These are phyloP conservation scores for Drosophila azteca DNA, from an alignment of 1,140 invertebrate species.

Conservation along the genomic window DNA sequence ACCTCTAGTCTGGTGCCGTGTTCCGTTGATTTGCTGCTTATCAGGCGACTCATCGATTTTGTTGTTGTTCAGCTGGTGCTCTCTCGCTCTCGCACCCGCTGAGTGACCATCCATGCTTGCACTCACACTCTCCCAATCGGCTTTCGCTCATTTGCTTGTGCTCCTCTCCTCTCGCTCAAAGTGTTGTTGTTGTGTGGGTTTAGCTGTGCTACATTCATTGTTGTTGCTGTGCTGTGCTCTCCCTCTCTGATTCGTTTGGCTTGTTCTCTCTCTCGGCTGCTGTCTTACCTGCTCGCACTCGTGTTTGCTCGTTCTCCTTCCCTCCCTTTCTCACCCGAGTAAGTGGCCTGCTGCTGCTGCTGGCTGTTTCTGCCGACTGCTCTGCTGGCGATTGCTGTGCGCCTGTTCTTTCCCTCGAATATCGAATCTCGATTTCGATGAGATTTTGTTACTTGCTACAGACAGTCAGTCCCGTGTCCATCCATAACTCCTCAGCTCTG, in stretches of 20 bases:
- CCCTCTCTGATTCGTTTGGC: conserved; percentile 4
- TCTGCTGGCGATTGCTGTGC: conserved; percentile 67
- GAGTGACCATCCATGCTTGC: conserved; percentile 6
- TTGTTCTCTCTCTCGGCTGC: not conserved
- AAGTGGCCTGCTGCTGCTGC: not conserved
- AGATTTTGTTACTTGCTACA: conserved; percentile 71
- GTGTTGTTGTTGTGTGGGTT: too few species aligned
- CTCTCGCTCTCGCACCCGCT: conserved; percentile 4
- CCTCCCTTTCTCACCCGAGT: conserved; percentile 18
- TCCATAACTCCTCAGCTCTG: conserved; percentile 31
- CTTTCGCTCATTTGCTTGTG: not conserved
- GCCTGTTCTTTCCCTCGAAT: conserved; percentile 83
- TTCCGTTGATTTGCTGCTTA: conserved; percentile 36
- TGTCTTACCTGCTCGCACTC: too few species aligned
- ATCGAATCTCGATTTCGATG: conserved; percentile 84
- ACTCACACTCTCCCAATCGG: conserved; percentile 1
- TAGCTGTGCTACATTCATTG: too few species aligned
- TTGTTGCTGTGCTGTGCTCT: not conserved
- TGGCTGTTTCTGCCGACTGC: conserved; percentile 12
- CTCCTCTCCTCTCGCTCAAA: not conserved
- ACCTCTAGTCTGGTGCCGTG: conserved; percentile 1
- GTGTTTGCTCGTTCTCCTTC: not conserved
- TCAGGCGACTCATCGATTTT: conserved; percentile 65
- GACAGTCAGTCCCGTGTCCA: conserved; percentile 16
- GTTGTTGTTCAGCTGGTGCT: conserved; percentile 18